A percentile compares a stretch with the other conserved stretches of the same genome.
Conservation (phyloP, 1,140 invertebrate genomes). For the Papilio machaon region DNA sequence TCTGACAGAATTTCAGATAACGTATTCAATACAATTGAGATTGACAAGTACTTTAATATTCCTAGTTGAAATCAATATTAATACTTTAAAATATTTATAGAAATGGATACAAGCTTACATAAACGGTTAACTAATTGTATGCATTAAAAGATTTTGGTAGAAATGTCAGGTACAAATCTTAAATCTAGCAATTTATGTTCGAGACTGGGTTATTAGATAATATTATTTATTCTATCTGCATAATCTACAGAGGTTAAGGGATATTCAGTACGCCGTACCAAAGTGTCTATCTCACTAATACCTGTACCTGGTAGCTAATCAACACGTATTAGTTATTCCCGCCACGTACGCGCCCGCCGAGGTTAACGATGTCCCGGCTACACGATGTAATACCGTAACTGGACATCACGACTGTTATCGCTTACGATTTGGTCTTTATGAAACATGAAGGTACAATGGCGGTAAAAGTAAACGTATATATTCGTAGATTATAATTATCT, state of each 20-base stretch:
- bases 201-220: background rate
- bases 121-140: too few relatives aligned
- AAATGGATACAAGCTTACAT: background rate
- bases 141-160: too few relatives aligned
- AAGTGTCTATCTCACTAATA: slow-evolving; percentile 38
- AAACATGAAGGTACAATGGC: slow-evolving; percentile 15
- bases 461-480: background rate
- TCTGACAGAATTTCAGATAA: background rate
- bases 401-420: slow-evolving; percentile 32
- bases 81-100: background rate
- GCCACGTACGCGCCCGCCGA: slow-evolving; percentile 36
- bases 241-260: slow-evolving; percentile 10
- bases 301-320: slow-evolving; percentile 46
- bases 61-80: background rate
- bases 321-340: slow-evolving; percentile 46
- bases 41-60: background rate
- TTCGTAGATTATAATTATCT: background rate
- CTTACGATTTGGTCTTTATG: slow-evolving; percentile 29
- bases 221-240: slow-evolving; percentile 19
- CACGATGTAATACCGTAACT: slow-evolving; percentile 34
- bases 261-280: slow-evolving; percentile 24
- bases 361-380: slow-evolving; percentile 37
- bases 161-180: too few relatives aligned
- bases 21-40: background rate
- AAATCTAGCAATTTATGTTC: background rate